Evolutionary conservation across 2,797 vertebrate genomes (phyloP).

Genomic region (Psittacula derbiana): DNA sequence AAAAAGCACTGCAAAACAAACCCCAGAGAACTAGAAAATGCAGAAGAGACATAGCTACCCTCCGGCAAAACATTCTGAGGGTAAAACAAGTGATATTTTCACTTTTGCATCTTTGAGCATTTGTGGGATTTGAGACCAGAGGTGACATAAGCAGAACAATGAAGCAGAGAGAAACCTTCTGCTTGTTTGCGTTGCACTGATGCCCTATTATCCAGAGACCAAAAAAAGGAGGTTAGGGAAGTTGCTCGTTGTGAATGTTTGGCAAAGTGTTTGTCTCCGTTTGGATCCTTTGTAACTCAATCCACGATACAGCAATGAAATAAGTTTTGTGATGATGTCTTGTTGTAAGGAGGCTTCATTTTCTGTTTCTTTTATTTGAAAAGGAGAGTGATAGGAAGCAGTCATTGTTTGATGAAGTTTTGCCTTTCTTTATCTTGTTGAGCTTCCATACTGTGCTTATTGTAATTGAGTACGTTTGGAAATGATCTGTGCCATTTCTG

Average conservation of each 20-base stretch:
- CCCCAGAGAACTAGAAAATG: not conserved
- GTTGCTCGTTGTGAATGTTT: not conserved
- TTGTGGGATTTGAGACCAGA: not conserved
- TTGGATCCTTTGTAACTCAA: not conserved
- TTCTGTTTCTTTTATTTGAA: conserved; percentile 24
- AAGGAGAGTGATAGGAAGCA: not conserved
- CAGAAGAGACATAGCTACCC: not conserved
- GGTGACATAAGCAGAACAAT: conserved; percentile 39
- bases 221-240: not conserved
- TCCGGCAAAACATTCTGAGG: not conserved
- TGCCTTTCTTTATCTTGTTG: conserved; percentile 10
- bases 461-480: conserved; percentile 31
- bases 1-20: not conserved
- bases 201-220: not conserved
- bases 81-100: not conserved
- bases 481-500: conserved; percentile 16
- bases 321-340: not conserved
- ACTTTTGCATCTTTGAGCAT: not conserved
- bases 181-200: not conserved
- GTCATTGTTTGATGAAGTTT: conserved; percentile 26
- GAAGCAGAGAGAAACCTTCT: conserved; percentile 31
- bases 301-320: not conserved
- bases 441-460: conserved; percentile 34
- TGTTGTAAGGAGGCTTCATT: not conserved
- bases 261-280: not conserved